Base-by-base conservation (phyloP, 2,888 invertebrate species). In the Elegia similella region DNA sequence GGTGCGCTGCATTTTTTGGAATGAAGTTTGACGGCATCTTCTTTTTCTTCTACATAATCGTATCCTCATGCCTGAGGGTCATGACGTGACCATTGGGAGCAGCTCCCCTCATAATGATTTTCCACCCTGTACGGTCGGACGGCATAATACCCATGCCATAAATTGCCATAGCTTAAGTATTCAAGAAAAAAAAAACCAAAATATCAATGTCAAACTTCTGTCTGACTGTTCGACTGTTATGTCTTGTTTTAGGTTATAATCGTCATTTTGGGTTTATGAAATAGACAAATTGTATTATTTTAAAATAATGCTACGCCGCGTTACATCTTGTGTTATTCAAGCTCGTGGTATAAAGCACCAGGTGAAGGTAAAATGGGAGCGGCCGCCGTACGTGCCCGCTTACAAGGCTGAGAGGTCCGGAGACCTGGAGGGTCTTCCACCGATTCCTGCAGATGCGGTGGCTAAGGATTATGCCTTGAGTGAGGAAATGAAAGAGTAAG, bases 361-460 rank as follows among this genome's bases (percentile, higher is more conserved):
- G 70, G 84, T 96, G 38, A 95, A 95, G 82, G 94, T 97, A 48
- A 95, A 95, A 90, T 97, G 96, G 96, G 92, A 93, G 6, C 92
- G 94, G 30, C 97, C 97, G 0, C 93, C 93, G 30, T 94, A 94
- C 76, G 91, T 96, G 16, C 89, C 94, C 0, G 92, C 93, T 48
- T 93, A 92, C 61, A 92, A 94, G 69, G 93, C 96, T 0, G 92
- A 93, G 68, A 94, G 93, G 72, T 95, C 95, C 66, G 96, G 97
- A 0, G 97, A 97, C 79, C 82, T 95, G 34, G 92, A 93, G 62
- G 79, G 92, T 15, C 72, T 94, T 44, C 88, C 93, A 0, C 64
- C 89, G 0, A 74, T 95, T n/a, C 87, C 94, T 59, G 76, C 87
- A n/a, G 84, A 84, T 7, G 84, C 93, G 59, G 65, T 92, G 38